Evolutionary conservation across 2,797 vertebrate genomes (phyloP).

Genomic region (Thamnophis elegans): DNA sequence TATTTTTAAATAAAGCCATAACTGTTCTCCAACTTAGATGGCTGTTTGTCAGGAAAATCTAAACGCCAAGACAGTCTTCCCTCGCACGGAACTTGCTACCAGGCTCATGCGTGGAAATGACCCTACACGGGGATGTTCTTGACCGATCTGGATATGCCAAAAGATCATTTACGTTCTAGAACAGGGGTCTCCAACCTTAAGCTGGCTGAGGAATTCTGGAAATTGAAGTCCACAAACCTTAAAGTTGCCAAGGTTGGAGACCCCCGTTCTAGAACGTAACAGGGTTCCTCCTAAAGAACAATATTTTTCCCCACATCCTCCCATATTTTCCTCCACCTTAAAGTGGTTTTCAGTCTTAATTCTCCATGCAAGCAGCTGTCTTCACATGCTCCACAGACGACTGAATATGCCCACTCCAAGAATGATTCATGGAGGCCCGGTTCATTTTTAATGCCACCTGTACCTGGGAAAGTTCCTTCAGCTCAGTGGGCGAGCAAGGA

Average conservation of each 20-base stretch:
- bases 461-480: not conserved
- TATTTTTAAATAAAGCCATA: not conserved
- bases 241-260: no score
- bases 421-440: slow-evolving; percentile 47
- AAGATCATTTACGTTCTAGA: slow-evolving; percentile 39
- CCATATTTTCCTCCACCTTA: slow-evolving; percentile 29
- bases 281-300: slow-evolving; percentile 8
- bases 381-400: slow-evolving; percentile 44
- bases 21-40: not conserved
- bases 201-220: no score
- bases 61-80: not conserved
- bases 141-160: slow-evolving; percentile 36
- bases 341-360: not conserved
- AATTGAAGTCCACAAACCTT: no score
- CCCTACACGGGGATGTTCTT: slow-evolving; percentile 31
- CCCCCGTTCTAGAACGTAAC: slow-evolving; percentile 24
- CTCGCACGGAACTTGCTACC: not conserved
- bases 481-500: not conserved
- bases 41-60: not conserved
- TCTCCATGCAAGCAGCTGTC: slow-evolving; percentile 50
- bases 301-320: slow-evolving; percentile 22
- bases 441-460: slow-evolving; percentile 6
- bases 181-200: not conserved
- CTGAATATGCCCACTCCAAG: slow-evolving; percentile 29
- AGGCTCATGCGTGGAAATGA: not conserved